phyloP scores from a whole-genome alignment of 2,797 vertebrate species.

The Menidia menidia region DNA sequence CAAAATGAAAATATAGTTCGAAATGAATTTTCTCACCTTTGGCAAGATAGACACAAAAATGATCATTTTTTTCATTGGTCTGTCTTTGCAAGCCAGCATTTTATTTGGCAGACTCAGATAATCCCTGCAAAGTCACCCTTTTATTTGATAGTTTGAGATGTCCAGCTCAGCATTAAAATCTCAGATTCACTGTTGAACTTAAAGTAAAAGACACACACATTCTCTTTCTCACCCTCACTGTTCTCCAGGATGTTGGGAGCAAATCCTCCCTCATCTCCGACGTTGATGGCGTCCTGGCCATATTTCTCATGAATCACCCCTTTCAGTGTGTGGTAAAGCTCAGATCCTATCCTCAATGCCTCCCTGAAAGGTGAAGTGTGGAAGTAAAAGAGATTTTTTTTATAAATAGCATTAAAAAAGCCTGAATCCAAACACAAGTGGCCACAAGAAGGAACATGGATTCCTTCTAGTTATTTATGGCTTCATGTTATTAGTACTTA shows the following conservation, averaged over 20 bases:
- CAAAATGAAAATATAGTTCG: not conserved
- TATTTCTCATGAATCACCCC: slow-evolving; percentile 95
- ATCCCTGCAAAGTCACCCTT: too few species aligned
- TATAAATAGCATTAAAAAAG: too few species aligned
- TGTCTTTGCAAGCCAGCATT: not conserved
- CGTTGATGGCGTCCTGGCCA: slow-evolving; percentile 93
- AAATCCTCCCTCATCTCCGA: slow-evolving; percentile 94
- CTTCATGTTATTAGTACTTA: too few species aligned
- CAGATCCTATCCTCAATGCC: slow-evolving; percentile 90
- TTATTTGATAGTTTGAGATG: too few species aligned
- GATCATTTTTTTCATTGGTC: not conserved
- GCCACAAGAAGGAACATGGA: too few species aligned
- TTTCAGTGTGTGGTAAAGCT: slow-evolving; percentile 95
- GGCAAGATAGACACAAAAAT: too few species aligned
- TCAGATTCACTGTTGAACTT: too few species aligned
- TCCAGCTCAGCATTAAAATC: too few species aligned
- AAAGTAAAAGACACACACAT: not conserved
- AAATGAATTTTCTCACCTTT: not conserved
- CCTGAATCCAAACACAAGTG: too few species aligned
- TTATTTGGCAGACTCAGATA: not conserved
- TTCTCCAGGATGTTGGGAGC: slow-evolving; percentile 96
- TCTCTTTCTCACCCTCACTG: slow-evolving; percentile 86
- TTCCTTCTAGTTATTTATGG: too few species aligned
- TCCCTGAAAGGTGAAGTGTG: slow-evolving; percentile 73
- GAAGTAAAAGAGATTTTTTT: not conserved